phyloP scores from a whole-genome alignment of 2,888 invertebrate species.

The Drosophila mulleri region DNA sequence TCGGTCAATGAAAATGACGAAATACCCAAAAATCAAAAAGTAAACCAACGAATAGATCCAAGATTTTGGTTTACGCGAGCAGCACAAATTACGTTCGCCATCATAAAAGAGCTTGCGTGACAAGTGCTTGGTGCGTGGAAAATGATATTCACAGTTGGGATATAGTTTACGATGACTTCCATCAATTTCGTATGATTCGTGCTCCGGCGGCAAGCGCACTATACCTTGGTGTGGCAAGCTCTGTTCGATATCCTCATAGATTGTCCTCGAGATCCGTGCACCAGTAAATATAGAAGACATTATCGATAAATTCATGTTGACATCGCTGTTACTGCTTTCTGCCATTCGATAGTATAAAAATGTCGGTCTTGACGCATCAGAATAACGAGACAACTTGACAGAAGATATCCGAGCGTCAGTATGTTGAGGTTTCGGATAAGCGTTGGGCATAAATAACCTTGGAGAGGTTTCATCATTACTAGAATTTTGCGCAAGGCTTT shows the following conservation, averaged over 20 bases:
- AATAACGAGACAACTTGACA: not conserved
- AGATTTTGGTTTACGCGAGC: not conserved
- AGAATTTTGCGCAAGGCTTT: not conserved
- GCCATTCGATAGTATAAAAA: not conserved
- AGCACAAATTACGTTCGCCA: not conserved
- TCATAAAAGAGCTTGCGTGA: constrained; percentile 17
- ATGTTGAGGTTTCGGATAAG: not conserved
- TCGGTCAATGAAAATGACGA: constrained; percentile 13
- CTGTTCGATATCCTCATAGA: not conserved
- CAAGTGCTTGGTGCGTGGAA: constrained; percentile 32
- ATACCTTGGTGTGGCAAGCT: not conserved
- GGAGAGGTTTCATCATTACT: too few species aligned
- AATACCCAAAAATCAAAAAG: not conserved
- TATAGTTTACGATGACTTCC: constrained; percentile 33
- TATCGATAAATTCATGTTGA: not conserved
- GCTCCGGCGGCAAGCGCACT: not conserved
- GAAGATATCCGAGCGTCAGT: not conserved
- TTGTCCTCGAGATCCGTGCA: accelerated
- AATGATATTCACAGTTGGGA: constrained; percentile 51
- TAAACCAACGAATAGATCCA: constrained; percentile 27
- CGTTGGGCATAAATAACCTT: too few species aligned
- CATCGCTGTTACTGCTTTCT: not conserved
- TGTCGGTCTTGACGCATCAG: not conserved
- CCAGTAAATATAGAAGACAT: not conserved
- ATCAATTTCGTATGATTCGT: constrained; percentile 10